Percentiles rank a stretch among this genome's conserved stretches.
Evolutionary conservation across 2,113 vertebrate genomes (phyloP).

Genomic region (Lucifuga dentata): DNA sequence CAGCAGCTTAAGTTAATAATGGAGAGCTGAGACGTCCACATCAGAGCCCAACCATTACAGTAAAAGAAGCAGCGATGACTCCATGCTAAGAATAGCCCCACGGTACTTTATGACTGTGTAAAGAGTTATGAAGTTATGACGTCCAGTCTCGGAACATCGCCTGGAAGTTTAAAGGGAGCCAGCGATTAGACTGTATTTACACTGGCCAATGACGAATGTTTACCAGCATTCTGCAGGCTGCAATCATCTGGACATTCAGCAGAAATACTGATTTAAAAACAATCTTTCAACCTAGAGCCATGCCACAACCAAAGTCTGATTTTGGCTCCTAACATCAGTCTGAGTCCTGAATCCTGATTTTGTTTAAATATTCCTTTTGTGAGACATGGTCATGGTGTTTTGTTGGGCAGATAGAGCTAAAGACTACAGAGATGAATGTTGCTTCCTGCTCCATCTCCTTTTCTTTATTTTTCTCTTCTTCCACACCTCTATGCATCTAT

Average conservation of each 20-base stretch:
- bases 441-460: not conserved
- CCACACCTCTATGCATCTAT: not conserved
- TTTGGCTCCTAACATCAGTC: constrained; percentile 1
- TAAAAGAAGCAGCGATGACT: constrained; percentile 8
- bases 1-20: constrained; percentile 13
- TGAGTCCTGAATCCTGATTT: constrained; percentile 6
- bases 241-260: constrained; percentile 22
- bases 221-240: not conserved
- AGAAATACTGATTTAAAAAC: too few species aligned
- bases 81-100: constrained; percentile 46
- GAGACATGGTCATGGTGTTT: too few species aligned
- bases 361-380: too few species aligned
- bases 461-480: not conserved
- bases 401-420: too few species aligned
- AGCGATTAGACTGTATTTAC: constrained; percentile 24
- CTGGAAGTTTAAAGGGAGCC: constrained; percentile 15
- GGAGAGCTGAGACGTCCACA: constrained; percentile 7
- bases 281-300: too few species aligned
- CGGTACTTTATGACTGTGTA: constrained; percentile 23
- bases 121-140: constrained; percentile 43
- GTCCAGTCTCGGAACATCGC: constrained; percentile 1
- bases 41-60: constrained; percentile 18
- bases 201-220: constrained; percentile 2
- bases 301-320: too few species aligned
- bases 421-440: constrained; percentile 11